Conservation (phyloP, 2,888 invertebrate species). For the Galeruca laticollis region DNA sequence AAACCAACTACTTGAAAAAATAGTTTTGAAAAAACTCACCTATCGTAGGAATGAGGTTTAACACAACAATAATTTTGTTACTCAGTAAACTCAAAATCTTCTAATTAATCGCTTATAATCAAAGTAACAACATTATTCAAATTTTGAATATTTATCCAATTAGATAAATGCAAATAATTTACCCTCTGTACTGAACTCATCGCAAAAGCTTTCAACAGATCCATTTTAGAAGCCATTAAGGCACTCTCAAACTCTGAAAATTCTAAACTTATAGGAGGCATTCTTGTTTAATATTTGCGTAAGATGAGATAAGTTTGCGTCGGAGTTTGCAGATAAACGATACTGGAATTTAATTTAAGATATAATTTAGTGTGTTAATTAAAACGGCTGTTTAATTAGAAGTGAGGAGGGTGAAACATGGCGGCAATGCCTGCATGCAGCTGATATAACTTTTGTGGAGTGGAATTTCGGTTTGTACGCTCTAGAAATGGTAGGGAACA, state of each 20-base stretch:
- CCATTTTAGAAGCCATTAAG: constrained; percentile 32
- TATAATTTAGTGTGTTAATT: constrained; percentile 69
- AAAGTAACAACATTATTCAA: neutral
- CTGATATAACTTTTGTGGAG: constrained; percentile 63
- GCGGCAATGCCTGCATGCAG: constrained; percentile 63
- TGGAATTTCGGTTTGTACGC: constrained; percentile 59
- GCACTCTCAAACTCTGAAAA: constrained; percentile 34
- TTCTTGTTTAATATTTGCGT: constrained; percentile 50
- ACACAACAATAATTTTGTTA: no score
- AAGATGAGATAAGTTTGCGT: constrained; percentile 54
- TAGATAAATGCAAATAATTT: neutral
- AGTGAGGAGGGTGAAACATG: constrained; percentile 64
- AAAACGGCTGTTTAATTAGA: constrained; percentile 69
- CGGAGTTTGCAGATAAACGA: constrained; percentile 61
- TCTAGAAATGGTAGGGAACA: constrained; percentile 52
- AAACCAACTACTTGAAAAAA: no score
- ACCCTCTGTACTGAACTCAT: constrained; percentile 18
- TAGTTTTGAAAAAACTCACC: no score
- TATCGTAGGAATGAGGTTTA: no score
- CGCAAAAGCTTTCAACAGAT: constrained; percentile 25
- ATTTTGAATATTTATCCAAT: neutral
- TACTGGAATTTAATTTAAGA: constrained; percentile 67
- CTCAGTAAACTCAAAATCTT: no score
- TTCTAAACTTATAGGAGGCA: constrained; percentile 36
- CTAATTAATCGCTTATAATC: no score